Conservation (phyloP, 2,113 vertebrate species). For the Atractosteus spatula region DNA sequence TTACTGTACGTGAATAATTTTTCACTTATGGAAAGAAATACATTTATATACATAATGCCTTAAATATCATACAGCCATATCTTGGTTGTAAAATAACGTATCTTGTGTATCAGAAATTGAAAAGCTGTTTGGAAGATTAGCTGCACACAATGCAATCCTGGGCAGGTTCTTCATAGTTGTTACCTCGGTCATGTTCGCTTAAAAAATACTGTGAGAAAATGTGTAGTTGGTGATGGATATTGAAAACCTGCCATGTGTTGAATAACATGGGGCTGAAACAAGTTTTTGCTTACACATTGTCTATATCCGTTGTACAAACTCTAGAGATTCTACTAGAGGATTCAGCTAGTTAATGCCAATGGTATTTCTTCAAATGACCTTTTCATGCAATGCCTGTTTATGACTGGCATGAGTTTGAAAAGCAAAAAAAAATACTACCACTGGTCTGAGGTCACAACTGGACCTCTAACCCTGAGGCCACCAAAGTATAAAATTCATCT, state of each 20-base stretch:
- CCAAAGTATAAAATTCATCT: neutral
- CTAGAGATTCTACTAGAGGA: too few relatives aligned
- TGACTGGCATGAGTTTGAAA: neutral
- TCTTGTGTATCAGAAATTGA: too few relatives aligned
- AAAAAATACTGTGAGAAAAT: constrained; percentile 11
- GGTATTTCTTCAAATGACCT: neutral
- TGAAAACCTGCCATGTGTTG: constrained; percentile 13
- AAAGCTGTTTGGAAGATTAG: neutral
- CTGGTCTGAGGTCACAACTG: neutral
- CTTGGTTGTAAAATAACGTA: too few relatives aligned
- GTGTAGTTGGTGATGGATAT: neutral
- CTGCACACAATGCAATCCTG: neutral
- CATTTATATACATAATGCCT: too few relatives aligned
- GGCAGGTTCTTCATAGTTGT: neutral
- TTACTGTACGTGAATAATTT: too few relatives aligned
- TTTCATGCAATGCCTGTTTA: neutral
- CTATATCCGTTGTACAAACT: too few relatives aligned
- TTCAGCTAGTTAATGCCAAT: neutral
- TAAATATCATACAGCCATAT: too few relatives aligned
- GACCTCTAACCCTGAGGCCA: neutral
- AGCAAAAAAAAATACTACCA: neutral
- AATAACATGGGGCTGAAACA: neutral
- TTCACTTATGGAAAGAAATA: too few relatives aligned
- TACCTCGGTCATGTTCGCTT: neutral
- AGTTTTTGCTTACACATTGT: too few relatives aligned